These are phyloP conservation scores for Champsocephalus esox DNA, from an alignment of 2,797 vertebrate species.

Conservation along the genomic window DNA sequence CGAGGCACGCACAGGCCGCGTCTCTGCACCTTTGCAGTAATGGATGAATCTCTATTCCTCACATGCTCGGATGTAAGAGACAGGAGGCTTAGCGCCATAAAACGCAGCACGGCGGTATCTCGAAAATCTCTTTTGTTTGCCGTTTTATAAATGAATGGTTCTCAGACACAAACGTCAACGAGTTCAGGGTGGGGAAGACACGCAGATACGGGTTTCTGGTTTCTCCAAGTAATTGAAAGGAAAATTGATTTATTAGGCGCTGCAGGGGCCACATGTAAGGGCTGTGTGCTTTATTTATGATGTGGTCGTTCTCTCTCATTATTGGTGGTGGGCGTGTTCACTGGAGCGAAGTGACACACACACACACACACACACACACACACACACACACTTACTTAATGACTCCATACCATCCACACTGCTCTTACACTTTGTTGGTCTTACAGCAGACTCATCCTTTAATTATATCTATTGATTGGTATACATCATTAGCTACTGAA, in stretches of 20 bases:
- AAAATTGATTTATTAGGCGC: too few relatives aligned
- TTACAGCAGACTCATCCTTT: background rate
- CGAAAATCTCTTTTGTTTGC: conserved; percentile 46
- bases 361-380: too few relatives aligned
- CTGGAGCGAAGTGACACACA: too few relatives aligned
- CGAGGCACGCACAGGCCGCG: conserved; percentile 33
- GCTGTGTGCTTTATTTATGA: too few relatives aligned
- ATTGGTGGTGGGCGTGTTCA: too few relatives aligned
- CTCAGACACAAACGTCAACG: background rate
- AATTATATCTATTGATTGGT: background rate
- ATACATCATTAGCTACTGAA: background rate
- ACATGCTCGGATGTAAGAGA: conserved; percentile 31
- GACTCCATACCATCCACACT: too few relatives aligned
- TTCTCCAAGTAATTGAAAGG: background rate
- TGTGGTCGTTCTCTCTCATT: too few relatives aligned
- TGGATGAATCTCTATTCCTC: conserved; percentile 58
- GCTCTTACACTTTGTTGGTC: too few relatives aligned
- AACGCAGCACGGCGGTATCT: conserved; percentile 11
- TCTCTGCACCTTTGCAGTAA: conserved; percentile 42
- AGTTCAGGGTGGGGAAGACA: too few relatives aligned
- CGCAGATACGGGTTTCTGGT: background rate
- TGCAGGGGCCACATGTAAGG: too few relatives aligned
- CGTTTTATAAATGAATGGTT: conserved; percentile 41
- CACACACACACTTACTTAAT: too few relatives aligned
- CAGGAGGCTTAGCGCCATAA: conserved; percentile 32